A percentile compares a stretch with the other conserved stretches of the same genome.
phyloP scores from a whole-genome alignment of 2,113 vertebrate species.

The Alosa alosa region DNA sequence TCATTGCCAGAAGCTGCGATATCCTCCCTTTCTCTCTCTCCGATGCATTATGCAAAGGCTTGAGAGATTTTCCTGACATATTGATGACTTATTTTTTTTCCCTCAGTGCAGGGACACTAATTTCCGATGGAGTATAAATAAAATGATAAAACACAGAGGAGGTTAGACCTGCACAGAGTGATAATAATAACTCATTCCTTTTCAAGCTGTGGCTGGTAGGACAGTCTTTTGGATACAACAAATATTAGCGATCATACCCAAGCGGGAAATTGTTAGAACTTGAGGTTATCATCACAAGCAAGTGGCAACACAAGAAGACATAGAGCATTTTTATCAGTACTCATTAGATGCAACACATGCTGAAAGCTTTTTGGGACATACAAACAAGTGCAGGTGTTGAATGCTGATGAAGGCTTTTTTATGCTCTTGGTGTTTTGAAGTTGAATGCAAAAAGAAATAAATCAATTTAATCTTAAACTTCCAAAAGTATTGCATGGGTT shows the following conservation, averaged over 20 bases:
- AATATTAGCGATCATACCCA: background rate
- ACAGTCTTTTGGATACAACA: background rate
- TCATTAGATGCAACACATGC: background rate
- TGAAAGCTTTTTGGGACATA: background rate
- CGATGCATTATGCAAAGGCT: background rate
- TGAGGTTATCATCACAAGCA: background rate
- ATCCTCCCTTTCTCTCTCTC: background rate
- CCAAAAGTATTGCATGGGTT: no score
- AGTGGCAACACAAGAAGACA: background rate
- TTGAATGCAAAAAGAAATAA: background rate
- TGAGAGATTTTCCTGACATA: constrained; percentile 3
- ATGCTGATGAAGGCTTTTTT: background rate
- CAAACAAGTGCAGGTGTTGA: background rate
- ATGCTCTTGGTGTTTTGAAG: no score
- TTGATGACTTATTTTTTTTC: background rate
- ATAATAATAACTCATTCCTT: background rate
- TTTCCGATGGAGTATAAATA: background rate
- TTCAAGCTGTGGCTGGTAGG: background rate
- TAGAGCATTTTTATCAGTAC: background rate
- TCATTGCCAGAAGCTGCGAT: background rate
- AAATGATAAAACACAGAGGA: background rate
- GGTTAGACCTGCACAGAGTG: no score
- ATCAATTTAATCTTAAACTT: no score
- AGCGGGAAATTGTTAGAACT: background rate
- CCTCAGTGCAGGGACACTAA: background rate